A percentile compares a stretch with the other conserved stretches of the same genome.
Conservation (phyloP, 2,113 vertebrate genomes). For the Amphiprion percula region DNA sequence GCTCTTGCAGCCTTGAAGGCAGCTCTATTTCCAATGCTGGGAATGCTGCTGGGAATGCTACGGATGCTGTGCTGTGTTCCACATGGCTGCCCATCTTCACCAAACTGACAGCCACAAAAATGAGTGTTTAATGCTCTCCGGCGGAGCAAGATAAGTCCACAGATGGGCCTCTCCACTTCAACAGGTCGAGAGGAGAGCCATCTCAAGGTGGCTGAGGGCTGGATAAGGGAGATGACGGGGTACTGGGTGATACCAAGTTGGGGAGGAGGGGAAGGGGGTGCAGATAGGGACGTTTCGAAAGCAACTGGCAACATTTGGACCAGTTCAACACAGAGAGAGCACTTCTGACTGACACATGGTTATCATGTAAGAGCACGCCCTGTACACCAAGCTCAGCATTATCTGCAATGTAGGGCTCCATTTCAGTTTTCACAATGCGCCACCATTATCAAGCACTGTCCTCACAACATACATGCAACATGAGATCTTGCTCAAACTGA, state of each 20-base stretch:
- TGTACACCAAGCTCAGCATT: slow-evolving; percentile 3
- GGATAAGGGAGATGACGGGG: slow-evolving; percentile 27
- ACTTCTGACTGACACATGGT: not conserved
- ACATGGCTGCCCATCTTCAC: slow-evolving; percentile 69
- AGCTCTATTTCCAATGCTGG: slow-evolving; percentile 45
- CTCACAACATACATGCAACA: slow-evolving; percentile 2
- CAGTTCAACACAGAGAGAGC: not conserved
- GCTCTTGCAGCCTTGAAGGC: slow-evolving; percentile 47
- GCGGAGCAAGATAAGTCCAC: slow-evolving; percentile 71
- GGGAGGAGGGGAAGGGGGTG: not conserved
- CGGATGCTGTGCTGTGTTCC: slow-evolving; percentile 64
- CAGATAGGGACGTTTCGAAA: slow-evolving; percentile 29
- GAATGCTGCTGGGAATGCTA: slow-evolving; percentile 41
- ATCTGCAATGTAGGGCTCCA: slow-evolving; percentile 9
- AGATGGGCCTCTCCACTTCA: slow-evolving; percentile 71
- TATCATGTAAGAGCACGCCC: not conserved
- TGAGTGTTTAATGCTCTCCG: slow-evolving; percentile 80
- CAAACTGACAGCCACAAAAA: slow-evolving; percentile 81
- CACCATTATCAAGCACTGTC: not conserved
- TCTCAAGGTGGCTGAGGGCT: slow-evolving; percentile 46
- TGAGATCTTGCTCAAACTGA: too few relatives aligned
- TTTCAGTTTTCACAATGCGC: not conserved
- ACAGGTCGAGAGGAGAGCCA: slow-evolving; percentile 56
- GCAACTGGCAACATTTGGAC: slow-evolving; percentile 24
- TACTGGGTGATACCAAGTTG: not conserved